A percentile compares a stretch with the other conserved stretches of the same genome.
phyloP scores from a whole-genome alignment of 2,797 vertebrate genomes.

The Ctenopoma multispine region DNA sequence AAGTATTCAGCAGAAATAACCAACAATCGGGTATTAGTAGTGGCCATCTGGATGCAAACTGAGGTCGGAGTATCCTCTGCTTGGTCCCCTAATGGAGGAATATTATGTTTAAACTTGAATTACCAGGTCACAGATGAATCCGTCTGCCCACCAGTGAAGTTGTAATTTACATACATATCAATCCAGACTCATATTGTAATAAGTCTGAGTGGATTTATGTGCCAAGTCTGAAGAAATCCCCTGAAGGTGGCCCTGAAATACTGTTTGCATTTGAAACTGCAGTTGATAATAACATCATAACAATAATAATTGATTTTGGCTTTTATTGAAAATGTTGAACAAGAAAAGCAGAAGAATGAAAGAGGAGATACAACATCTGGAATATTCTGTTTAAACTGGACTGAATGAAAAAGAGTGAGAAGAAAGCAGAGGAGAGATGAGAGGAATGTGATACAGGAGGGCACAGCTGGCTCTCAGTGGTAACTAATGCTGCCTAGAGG shows the following conservation, averaged over 20 bases:
- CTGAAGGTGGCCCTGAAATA: no score
- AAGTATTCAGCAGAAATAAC: background rate
- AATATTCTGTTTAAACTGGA: constrained; percentile 10
- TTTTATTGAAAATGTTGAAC: background rate
- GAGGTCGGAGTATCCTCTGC: constrained; percentile 24
- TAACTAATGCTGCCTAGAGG: constrained; percentile 39
- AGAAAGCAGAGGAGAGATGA: constrained; percentile 31
- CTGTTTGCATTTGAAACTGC: background rate
- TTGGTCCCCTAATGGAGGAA: background rate
- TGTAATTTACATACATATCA: no score
- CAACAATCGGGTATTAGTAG: background rate
- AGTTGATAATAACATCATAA: background rate
- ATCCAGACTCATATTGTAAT: no score
- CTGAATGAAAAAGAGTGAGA: constrained; percentile 13
- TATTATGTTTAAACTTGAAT: background rate
- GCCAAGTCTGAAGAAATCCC: no score
- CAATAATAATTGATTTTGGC: background rate
- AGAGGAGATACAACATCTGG: background rate
- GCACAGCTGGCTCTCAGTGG: constrained; percentile 55
- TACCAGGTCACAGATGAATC: background rate
- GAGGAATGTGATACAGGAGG: constrained; percentile 30
- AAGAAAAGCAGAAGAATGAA: background rate
- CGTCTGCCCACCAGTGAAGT: no score
- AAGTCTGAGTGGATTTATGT: no score
- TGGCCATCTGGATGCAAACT: constrained; percentile 16